Evolutionary conservation across 2,113 vertebrate genomes (phyloP).

Genomic region (Pimephales promelas): DNA sequence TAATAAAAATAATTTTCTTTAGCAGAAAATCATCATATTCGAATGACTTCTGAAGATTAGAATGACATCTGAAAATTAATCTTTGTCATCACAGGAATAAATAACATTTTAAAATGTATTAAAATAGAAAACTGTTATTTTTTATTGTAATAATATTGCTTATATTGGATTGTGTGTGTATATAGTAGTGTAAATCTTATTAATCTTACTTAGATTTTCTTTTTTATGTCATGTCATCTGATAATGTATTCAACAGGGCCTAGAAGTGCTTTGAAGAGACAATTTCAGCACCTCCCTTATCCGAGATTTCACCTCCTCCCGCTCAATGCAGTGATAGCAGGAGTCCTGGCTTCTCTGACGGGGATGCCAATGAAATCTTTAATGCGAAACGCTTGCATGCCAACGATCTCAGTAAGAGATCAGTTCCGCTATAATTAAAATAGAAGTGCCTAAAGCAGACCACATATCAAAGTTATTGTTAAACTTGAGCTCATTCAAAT

Average conservation of each 20-base stretch:
- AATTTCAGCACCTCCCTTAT: slow-evolving; percentile 42
- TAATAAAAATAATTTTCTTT: too few species aligned
- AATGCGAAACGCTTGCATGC: slow-evolving; percentile 30
- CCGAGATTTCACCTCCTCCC: background rate
- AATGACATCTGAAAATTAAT: too few species aligned
- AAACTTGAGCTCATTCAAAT: slow-evolving; percentile 9
- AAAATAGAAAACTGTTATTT: too few species aligned
- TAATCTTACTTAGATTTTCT: background rate
- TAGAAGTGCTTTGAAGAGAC: slow-evolving; percentile 46
- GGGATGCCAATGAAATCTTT: slow-evolving; percentile 37
- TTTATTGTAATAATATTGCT: background rate
- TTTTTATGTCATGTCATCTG: background rate
- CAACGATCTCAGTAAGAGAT: slow-evolving; percentile 45
- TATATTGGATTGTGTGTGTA: background rate
- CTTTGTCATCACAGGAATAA: too few species aligned
- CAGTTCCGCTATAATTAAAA: slow-evolving; percentile 57
- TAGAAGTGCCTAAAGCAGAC: background rate
- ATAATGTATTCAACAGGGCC: slow-evolving; percentile 33
- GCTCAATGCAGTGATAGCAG: slow-evolving; percentile 1
- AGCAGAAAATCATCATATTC: too few species aligned
- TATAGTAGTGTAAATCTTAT: background rate
- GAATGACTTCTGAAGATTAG: too few species aligned
- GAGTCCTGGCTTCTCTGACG: slow-evolving; percentile 18
- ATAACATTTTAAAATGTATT: too few species aligned
- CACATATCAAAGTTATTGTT: slow-evolving; percentile 46